phyloP scores from a whole-genome alignment of 2,113 vertebrate genomes.

The Phaethornis superciliosus region DNA sequence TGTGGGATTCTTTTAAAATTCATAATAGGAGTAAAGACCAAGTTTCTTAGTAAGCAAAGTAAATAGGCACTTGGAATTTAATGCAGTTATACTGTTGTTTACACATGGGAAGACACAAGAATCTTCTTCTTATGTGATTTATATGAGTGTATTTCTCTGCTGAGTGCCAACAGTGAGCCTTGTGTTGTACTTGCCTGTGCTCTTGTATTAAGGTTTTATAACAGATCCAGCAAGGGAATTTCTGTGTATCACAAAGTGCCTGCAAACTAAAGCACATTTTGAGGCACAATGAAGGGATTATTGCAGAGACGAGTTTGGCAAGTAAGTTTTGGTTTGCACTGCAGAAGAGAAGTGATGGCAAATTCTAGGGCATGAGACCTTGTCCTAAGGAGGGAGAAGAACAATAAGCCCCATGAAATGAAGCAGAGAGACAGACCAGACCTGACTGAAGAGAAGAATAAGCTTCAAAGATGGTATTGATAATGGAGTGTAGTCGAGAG shows the following conservation, averaged over 20 bases:
- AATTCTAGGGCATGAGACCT: background rate
- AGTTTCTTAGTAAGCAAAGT: constrained; percentile 7
- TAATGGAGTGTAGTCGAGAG: background rate
- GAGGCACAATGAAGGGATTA: background rate
- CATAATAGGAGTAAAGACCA: background rate
- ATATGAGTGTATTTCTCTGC: constrained; percentile 4
- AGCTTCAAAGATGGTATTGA: background rate
- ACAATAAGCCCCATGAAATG: background rate
- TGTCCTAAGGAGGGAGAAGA: background rate
- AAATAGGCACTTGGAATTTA: background rate
- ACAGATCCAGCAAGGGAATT: background rate
- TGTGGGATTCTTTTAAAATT: background rate
- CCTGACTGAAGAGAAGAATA: background rate
- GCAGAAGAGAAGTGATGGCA: background rate
- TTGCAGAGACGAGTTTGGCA: background rate
- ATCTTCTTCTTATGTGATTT: constrained; percentile 27
- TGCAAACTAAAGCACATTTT: background rate
- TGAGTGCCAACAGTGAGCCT: background rate
- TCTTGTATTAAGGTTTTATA: background rate
- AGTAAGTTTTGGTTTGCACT: background rate
- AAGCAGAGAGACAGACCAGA: background rate
- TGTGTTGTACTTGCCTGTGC: background rate
- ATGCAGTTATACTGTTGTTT: background rate
- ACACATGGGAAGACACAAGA: background rate
- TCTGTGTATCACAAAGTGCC: background rate